Evolutionary conservation across 2,888 invertebrate species (phyloP), one percentile per base, ranked within the genome.

Genomic region (Gryllus longicercus): DNA sequence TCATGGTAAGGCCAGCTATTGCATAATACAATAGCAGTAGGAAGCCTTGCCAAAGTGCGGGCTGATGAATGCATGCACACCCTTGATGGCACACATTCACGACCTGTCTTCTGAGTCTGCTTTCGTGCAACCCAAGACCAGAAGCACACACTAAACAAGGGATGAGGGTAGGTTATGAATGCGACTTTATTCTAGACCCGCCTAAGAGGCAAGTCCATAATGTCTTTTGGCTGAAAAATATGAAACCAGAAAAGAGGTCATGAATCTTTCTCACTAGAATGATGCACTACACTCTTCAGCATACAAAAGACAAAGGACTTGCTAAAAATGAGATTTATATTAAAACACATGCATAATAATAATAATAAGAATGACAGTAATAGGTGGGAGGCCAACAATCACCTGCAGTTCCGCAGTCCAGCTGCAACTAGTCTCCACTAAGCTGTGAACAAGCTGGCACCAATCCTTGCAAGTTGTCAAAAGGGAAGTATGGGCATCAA

Each of bases 361-460:
- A 80, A 38, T 38, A 79, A 75, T 80, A 79, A 79, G 75, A 81
- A 78, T 79, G 51, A 63, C 74, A 78, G 38, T 78, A 81, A 78
- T 79, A 38, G 80, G 80, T 63, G 83, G 83, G 84, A 84, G 83
- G 83, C 84, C 85, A 85, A 86, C 86, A 87, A 86, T 91, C 91
- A 94, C 93, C 91, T 91, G 91, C 87, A 91, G 89, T 90, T 93
- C 93, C 86, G 93, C 92, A 90, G 92, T 93, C 91, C 93, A 93
- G 88, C 93, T 92, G 91, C 93, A 93, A 89, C 93, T 93, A 86
- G 93, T 93, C 90, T 94, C 94, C 90, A 94, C 92, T 88, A 94
- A 92, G 89, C 93, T 93, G 91, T 94, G 93, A 89, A 94, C 93
- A 91, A 94, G 89, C 91, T 94, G 93, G 90, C 93, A 93, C 94